Conservation (phyloP, 2,888 invertebrate genomes). For the Sarcophaga carnaria region DNA sequence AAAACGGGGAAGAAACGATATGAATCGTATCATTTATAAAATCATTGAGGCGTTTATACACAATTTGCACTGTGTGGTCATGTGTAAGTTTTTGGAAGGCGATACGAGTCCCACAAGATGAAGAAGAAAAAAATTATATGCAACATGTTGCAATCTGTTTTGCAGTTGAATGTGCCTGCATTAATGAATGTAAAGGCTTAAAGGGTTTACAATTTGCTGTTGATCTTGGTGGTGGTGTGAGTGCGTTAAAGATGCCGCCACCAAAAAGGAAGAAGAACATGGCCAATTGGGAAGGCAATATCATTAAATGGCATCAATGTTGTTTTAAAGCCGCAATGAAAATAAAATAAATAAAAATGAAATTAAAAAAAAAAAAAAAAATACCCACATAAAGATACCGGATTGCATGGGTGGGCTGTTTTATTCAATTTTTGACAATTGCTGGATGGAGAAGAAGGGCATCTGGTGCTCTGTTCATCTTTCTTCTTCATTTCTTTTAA, state of each 20-base stretch:
- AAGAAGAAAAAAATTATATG: constrained; percentile 19
- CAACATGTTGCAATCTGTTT: constrained; percentile 46
- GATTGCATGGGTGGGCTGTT: constrained; percentile 66
- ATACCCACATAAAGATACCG: constrained; percentile 40
- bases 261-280: constrained; percentile 35
- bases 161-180: constrained; percentile 45
- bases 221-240: constrained; percentile 22
- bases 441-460: constrained; percentile 40
- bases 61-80: constrained; percentile 69
- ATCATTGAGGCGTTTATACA: constrained; percentile 66
- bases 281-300: constrained; percentile 60
- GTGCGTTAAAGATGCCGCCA: constrained; percentile 65
- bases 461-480: constrained; percentile 23
- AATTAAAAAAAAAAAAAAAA: neutral
- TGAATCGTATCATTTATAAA: constrained; percentile 65
- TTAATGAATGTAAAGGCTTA: constrained; percentile 74
- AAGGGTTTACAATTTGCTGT: constrained; percentile 60
- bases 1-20: constrained; percentile 44
- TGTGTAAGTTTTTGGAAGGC: constrained; percentile 20
- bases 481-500: constrained; percentile 19
- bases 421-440: constrained; percentile 65
- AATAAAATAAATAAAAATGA: constrained; percentile 3
- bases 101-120: constrained; percentile 17
- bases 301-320: constrained; percentile 62
- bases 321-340: constrained; percentile 29